A percentile compares a stretch with the other conserved stretches of the same genome.
phyloP scores from a whole-genome alignment of 2,888 invertebrate species.

The Nomada fabriciana region DNA sequence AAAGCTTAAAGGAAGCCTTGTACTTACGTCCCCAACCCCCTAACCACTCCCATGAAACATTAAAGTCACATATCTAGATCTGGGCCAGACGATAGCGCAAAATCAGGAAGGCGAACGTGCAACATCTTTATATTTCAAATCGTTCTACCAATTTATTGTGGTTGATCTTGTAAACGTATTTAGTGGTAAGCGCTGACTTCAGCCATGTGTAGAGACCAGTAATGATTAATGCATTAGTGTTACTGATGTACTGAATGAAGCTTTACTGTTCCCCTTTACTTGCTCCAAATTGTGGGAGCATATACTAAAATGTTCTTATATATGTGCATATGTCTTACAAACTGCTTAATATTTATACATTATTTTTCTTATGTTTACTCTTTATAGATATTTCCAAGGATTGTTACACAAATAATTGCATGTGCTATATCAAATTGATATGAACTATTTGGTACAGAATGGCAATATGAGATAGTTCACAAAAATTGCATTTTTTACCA shows the following conservation, averaged over 20 bases:
- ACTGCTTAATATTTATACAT: too few species aligned
- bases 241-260: not conserved
- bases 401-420: too few species aligned
- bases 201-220: not conserved
- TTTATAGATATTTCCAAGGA: too few species aligned
- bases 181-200: not conserved
- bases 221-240: constrained; percentile 1
- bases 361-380: too few species aligned
- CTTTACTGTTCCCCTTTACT: not conserved
- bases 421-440: too few species aligned
- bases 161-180: not conserved
- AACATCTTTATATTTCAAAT: constrained; percentile 6
- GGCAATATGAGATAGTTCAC: too few species aligned
- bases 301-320: not conserved
- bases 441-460: too few species aligned
- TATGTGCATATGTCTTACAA: not conserved
- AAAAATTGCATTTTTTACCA: too few species aligned
- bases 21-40: constrained; percentile 23
- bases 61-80: constrained; percentile 59
- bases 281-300: not conserved
- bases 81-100: constrained; percentile 54
- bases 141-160: too few species aligned
- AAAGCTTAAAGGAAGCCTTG: constrained; percentile 72
- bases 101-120: constrained; percentile 23
- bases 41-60: constrained; percentile 43